A percentile compares a stretch with the other conserved stretches of the same genome.
Evolutionary conservation across 2,888 invertebrate genomes (phyloP).

Genomic region (Spilarctia lutea): DNA sequence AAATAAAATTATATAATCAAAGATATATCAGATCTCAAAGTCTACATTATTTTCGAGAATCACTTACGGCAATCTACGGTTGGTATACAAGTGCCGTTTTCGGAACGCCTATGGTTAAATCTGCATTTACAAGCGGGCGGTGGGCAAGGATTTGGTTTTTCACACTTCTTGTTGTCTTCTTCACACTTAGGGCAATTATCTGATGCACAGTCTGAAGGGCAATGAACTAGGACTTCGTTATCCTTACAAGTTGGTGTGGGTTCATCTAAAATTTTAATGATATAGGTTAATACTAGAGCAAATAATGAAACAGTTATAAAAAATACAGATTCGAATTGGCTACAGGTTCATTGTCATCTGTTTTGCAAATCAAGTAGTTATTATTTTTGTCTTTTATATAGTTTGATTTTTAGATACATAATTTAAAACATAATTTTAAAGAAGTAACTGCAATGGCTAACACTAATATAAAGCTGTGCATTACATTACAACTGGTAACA

Average conservation of each 20-base stretch:
- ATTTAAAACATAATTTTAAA: too few relatives aligned
- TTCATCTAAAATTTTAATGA: constrained; percentile 3
- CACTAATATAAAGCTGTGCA: too few relatives aligned
- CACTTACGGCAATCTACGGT: constrained; percentile 33
- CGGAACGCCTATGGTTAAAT: constrained; percentile 15
- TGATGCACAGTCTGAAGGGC: constrained; percentile 53
- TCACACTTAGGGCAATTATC: constrained; percentile 42
- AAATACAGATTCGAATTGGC: neutral
- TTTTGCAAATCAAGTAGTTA: too few relatives aligned
- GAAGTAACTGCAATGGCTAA: too few relatives aligned
- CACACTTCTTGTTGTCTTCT: constrained; percentile 8
- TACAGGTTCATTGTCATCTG: too few relatives aligned
- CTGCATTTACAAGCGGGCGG: constrained; percentile 15
- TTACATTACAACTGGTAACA: too few relatives aligned
- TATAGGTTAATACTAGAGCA: neutral
- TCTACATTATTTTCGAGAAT: neutral
- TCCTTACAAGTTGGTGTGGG: constrained; percentile 12
- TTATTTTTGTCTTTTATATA: too few relatives aligned
- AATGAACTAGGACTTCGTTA: constrained; percentile 52
- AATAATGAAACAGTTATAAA: neutral
- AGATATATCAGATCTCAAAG: neutral
- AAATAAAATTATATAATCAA: neutral
- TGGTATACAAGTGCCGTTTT: constrained; percentile 32
- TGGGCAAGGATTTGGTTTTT: constrained; percentile 11
- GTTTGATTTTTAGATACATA: too few relatives aligned